Conservation (phyloP, 2,797 vertebrate species). For the Astyanax mexicanus region DNA sequence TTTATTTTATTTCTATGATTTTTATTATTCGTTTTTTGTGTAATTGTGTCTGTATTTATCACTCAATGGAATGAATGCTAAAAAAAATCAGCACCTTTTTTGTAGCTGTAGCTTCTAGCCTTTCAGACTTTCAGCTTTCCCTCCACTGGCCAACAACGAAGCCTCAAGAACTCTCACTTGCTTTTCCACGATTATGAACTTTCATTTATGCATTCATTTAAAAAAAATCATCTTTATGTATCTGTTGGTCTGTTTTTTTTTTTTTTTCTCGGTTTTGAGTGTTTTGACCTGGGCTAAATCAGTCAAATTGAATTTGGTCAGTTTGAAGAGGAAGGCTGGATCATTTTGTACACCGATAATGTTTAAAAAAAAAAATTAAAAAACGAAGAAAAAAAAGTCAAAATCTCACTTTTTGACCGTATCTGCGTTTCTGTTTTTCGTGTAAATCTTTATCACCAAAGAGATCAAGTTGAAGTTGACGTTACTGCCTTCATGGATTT, state of each 20-base stretch:
- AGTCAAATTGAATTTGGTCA: background rate
- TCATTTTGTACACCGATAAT: slow-evolving; percentile 3
- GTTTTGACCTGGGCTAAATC: slow-evolving; percentile 1
- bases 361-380: slow-evolving; percentile 13
- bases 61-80: background rate
- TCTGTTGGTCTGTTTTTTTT: background rate
- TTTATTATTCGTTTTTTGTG: too few relatives aligned
- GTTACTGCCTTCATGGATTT: slow-evolving; percentile 52
- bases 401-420: too few relatives aligned
- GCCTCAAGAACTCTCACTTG: background rate
- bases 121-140: slow-evolving; percentile 12
- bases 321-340: slow-evolving; percentile 8
- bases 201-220: too few relatives aligned
- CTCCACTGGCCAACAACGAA: background rate
- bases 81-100: background rate
- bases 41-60: background rate
- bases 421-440: slow-evolving; percentile 56
- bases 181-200: too few relatives aligned
- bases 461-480: slow-evolving; percentile 60
- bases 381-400: too few relatives aligned
- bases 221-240: background rate
- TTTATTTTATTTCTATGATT: background rate
- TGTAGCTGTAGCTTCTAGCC: too few relatives aligned
- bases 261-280: background rate
- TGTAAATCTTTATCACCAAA: slow-evolving; percentile 75